phyloP scores from a whole-genome alignment of 2,113 vertebrate species.

The Lagopus muta region DNA sequence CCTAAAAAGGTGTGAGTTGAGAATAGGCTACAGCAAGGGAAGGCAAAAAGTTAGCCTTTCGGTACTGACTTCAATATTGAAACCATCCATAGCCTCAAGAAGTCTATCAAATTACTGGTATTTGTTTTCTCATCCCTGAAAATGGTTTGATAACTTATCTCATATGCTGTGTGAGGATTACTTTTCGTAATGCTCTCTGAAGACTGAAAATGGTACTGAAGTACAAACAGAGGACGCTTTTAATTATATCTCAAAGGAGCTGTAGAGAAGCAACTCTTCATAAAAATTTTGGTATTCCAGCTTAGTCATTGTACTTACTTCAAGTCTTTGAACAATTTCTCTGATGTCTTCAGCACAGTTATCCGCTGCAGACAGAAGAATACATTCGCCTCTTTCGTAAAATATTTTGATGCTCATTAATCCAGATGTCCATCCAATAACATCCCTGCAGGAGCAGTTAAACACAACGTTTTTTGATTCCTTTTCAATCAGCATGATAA shows the following conservation, averaged over 20 bases:
- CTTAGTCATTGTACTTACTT: conserved; percentile 79
- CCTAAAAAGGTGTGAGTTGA: not conserved
- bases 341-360: conserved; percentile 89
- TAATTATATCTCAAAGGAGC: not conserved
- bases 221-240: not conserved
- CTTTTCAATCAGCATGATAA: conserved; percentile 93
- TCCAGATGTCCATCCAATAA: conserved; percentile 97
- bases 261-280: not conserved
- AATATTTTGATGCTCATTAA: conserved; percentile 94
- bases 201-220: not conserved
- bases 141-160: not conserved
- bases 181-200: not conserved
- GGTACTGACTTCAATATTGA: not conserved
- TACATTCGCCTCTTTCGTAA: conserved; percentile 95
- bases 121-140: not conserved
- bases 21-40: not conserved
- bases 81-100: not conserved
- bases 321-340: conserved; percentile 93
- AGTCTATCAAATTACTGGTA: not conserved
- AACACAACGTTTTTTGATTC: conserved; percentile 96
- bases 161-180: not conserved
- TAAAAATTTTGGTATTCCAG: not conserved
- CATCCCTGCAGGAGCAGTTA: conserved; percentile 97
- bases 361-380: conserved; percentile 90
- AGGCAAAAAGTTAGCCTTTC: not conserved